Percentiles rank a stretch among this genome's conserved stretches.
Evolutionary conservation across 2,888 invertebrate species (phyloP).

Genomic region (Dryococelus australis): DNA sequence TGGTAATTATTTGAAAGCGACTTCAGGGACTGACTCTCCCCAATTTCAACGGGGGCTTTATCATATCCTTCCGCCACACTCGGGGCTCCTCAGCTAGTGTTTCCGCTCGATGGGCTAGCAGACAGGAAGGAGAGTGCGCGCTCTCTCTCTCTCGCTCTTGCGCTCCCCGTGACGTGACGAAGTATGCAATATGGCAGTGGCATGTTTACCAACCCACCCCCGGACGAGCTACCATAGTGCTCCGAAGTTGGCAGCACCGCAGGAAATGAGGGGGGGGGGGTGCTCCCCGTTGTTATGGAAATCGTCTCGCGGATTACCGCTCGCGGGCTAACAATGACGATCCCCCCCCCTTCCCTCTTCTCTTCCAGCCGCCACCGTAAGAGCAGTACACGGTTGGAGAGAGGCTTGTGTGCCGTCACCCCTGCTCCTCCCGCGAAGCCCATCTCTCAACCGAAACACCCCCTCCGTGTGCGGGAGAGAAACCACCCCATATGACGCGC

Average conservation of each 20-base stretch:
- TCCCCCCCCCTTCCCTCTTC: neutral
- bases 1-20: too few species aligned
- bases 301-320: conserved; percentile 16
- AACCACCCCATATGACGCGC: neutral
- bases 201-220: conserved; percentile 9
- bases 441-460: too few species aligned
- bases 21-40: too few species aligned
- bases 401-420: neutral
- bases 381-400: neutral
- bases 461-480: neutral
- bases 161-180: neutral
- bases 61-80: too few species aligned
- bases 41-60: too few species aligned
- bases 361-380: neutral
- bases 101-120: too few species aligned
- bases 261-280: too few species aligned
- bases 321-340: conserved; percentile 10
- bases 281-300: neutral
- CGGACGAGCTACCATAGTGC: neutral
- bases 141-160: too few species aligned
- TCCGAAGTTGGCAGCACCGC: neutral
- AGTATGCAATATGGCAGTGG: neutral
- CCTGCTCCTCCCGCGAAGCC: neutral
- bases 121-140: too few species aligned
- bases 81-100: too few species aligned